Conservation (phyloP, 2,888 invertebrate genomes). For the Linnaemya vulpina region DNA sequence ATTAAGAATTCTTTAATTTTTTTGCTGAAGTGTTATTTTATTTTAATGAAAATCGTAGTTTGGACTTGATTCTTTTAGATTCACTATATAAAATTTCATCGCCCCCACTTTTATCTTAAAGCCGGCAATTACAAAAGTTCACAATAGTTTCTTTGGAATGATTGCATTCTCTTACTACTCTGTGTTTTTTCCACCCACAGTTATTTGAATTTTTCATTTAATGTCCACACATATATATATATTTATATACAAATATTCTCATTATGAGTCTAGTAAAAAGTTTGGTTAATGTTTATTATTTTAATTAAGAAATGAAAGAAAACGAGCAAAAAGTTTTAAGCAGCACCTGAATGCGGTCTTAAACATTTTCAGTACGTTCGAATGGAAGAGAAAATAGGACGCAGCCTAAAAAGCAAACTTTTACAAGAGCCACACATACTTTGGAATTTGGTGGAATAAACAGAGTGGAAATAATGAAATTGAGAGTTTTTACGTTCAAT, state of each 20-base stretch:
- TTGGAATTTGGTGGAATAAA: not conserved
- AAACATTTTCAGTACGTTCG: conserved; percentile 11
- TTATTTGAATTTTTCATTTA: conserved; percentile 6
- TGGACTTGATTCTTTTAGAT: no score
- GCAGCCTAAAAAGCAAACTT: conserved; percentile 12
- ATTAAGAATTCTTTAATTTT: no score
- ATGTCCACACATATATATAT: not conserved
- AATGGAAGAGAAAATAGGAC: conserved; percentile 22
- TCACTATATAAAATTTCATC: no score
- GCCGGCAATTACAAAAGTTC: not conserved
- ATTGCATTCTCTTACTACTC: not conserved
- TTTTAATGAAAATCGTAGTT: no score
- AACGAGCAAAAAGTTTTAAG: not conserved
- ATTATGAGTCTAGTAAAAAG: conserved; percentile 38
- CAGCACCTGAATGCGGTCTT: conserved; percentile 15
- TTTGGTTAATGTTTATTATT: conserved; percentile 45
- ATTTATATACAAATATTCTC: conserved; percentile 19
- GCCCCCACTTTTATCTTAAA: not conserved
- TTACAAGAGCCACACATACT: conserved; percentile 8
- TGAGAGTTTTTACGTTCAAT: not conserved
- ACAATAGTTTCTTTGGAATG: not conserved
- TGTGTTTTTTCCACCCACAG: not conserved
- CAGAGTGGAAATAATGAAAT: not conserved
- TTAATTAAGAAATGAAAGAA: conserved; percentile 47
- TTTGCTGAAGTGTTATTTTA: no score